A percentile compares a stretch with the other conserved stretches of the same genome.
These are phyloP conservation scores for Rotaria socialis DNA, from an alignment of 2,888 invertebrate species.

Conservation along the genomic window DNA sequence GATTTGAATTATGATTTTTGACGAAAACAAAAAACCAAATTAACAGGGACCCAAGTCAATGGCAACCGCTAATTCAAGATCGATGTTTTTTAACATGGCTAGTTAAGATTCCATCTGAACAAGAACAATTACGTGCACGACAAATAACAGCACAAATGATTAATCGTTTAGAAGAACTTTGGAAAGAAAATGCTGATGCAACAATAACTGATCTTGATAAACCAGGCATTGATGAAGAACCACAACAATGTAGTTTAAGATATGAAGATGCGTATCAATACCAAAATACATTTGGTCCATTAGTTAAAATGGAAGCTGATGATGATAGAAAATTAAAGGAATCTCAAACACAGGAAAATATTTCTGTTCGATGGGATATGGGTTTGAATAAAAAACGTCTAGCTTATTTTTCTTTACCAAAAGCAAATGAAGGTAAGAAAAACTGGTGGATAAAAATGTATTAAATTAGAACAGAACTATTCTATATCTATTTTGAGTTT, in stretches of 20 bases:
- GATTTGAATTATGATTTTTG: too few species aligned
- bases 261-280: slow-evolving; percentile 99
- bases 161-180: slow-evolving; percentile 91
- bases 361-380: slow-evolving; percentile 96
- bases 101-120: slow-evolving; percentile 91
- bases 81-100: slow-evolving; percentile 92
- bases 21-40: slow-evolving; percentile 50
- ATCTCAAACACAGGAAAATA: slow-evolving; percentile 93
- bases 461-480: too few species aligned
- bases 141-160: slow-evolving; percentile 96
- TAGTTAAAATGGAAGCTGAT: slow-evolving; percentile 93
- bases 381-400: slow-evolving; percentile 95
- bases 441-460: too few species aligned
- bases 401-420: slow-evolving; percentile 91
- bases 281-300: slow-evolving; percentile 91
- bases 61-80: slow-evolving; percentile 95
- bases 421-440: slow-evolving; percentile 74
- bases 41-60: slow-evolving; percentile 78
- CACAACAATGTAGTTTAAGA: slow-evolving; percentile 72
- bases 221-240: slow-evolving; percentile 94
- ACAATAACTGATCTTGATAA: slow-evolving; percentile 95
- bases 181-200: slow-evolving; percentile 94
- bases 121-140: slow-evolving; percentile 87
- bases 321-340: slow-evolving; percentile 96
- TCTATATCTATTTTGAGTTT: too few species aligned